Percentiles rank a stretch among this genome's conserved stretches.
phyloP scores from a whole-genome alignment of 2,797 vertebrate genomes.

The Aplochiton taeniatus region DNA sequence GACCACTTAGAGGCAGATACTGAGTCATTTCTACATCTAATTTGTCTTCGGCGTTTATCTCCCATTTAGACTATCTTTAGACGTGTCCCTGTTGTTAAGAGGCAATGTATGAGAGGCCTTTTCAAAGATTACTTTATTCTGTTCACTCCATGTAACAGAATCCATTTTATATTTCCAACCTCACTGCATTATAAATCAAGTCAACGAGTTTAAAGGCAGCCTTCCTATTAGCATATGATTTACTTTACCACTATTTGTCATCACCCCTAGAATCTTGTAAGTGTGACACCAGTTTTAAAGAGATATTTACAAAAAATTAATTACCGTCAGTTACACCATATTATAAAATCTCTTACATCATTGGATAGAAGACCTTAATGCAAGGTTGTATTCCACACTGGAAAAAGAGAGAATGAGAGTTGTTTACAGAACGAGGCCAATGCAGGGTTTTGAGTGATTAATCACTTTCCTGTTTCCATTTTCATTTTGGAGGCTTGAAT shows the following conservation, averaged over 20 bases:
- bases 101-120: constrained; percentile 6
- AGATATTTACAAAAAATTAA: no score
- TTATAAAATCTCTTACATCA: neutral
- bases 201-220: constrained; percentile 12
- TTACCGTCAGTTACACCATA: constrained; percentile 3
- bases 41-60: constrained; percentile 18
- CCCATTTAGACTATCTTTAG: neutral
- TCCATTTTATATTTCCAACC: constrained; percentile 1
- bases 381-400: neutral
- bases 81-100: constrained; percentile 1
- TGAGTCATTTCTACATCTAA: constrained; percentile 18
- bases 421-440: neutral
- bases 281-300: no score
- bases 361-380: neutral
- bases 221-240: neutral
- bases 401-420: neutral
- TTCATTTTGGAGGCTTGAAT: no score
- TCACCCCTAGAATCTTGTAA: constrained; percentile 10
- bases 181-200: constrained; percentile 23
- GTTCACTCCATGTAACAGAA: constrained; percentile 10
- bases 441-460: constrained; percentile 32
- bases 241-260: neutral
- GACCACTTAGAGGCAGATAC: constrained; percentile 20
- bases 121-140: constrained; percentile 14
- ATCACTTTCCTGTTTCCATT: no score